Percentiles rank a stretch among this genome's conserved stretches.
These are phyloP conservation scores for Proales similis DNA, from an alignment of 1,140 invertebrate genomes.

Conservation along the genomic window DNA sequence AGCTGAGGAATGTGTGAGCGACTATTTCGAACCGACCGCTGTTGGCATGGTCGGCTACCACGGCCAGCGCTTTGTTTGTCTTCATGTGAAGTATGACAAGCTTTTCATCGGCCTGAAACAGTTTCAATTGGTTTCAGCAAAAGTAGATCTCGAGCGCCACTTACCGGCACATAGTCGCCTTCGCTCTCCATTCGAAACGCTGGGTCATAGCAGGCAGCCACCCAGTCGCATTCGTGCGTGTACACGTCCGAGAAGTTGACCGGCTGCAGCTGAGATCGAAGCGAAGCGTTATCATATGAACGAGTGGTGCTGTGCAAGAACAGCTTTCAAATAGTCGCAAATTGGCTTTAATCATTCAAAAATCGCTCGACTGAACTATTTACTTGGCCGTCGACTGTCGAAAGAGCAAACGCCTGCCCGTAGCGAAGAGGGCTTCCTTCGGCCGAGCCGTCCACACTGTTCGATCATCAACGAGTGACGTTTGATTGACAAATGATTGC, in stretches of 20 bases:
- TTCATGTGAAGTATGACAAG: conserved; percentile 44
- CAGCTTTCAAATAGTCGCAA: conserved; percentile 41
- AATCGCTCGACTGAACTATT: conserved; percentile 1
- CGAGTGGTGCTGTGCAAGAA: conserved; percentile 45
- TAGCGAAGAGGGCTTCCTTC: conserved; percentile 45
- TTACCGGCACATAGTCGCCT: conserved; percentile 46
- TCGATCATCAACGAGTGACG: background rate
- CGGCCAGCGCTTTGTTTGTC: conserved; percentile 45
- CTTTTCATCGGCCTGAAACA: conserved; percentile 45
- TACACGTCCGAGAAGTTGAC: conserved; percentile 43
- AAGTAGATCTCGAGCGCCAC: conserved; percentile 27
- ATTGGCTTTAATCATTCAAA: background rate
- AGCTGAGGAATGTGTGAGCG: conserved; percentile 46
- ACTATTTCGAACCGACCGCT: conserved; percentile 48
- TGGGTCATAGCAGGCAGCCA: conserved; percentile 46
- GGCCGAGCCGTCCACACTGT: conserved; percentile 43
- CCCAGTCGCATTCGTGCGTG: conserved; percentile 45
- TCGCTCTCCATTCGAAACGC: conserved; percentile 49
- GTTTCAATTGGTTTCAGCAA: conserved; percentile 1
- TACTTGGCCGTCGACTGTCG: conserved; percentile 42
- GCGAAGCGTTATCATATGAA: conserved; percentile 43
- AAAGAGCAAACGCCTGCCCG: conserved; percentile 49
- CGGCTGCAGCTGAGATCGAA: conserved; percentile 46
- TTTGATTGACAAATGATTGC: background rate
- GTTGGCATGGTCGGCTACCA: conserved; percentile 42